These are phyloP conservation scores for Rotaria socialis DNA, from an alignment of 2,888 invertebrate species.

Conservation along the genomic window DNA sequence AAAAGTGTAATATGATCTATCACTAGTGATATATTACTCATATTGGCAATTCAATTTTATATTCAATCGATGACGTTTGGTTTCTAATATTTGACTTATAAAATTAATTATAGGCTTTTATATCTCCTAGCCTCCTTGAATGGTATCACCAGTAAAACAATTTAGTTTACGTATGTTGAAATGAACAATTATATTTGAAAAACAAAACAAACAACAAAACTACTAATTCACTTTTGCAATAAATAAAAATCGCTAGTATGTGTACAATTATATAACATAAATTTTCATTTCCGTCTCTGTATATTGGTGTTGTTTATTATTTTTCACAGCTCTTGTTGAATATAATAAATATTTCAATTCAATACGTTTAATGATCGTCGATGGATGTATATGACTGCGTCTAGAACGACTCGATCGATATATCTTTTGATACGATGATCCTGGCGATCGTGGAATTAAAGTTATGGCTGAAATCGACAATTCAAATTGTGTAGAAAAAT, in stretches of 20 bases:
- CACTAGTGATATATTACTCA: too few species aligned
- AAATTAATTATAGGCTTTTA: too few species aligned
- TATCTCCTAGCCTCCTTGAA: too few species aligned
- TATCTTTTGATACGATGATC: not conserved
- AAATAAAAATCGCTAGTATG: not conserved
- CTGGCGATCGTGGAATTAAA: not conserved
- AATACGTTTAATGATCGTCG: not conserved
- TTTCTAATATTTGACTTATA: too few species aligned
- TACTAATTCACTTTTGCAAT: not conserved
- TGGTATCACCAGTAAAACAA: too few species aligned
- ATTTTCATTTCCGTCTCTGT: not conserved
- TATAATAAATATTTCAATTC: conserved; percentile 10
- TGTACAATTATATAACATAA: not conserved
- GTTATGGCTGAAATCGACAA: not conserved
- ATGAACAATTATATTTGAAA: not conserved
- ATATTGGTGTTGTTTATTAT: not conserved
- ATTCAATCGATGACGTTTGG: too few species aligned
- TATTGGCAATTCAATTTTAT: too few species aligned
- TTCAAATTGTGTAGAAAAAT: not conserved
- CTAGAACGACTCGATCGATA: not conserved
- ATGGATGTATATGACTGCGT: not conserved
- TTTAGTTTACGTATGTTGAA: too few species aligned
- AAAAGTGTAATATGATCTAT: too few species aligned
- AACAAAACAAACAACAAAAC: not conserved
- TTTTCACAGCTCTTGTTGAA: not conserved